A percentile compares a stretch with the other conserved stretches of the same genome.
Evolutionary conservation across 2,888 invertebrate species (phyloP).

Genomic region (Diogma glabrata): DNA sequence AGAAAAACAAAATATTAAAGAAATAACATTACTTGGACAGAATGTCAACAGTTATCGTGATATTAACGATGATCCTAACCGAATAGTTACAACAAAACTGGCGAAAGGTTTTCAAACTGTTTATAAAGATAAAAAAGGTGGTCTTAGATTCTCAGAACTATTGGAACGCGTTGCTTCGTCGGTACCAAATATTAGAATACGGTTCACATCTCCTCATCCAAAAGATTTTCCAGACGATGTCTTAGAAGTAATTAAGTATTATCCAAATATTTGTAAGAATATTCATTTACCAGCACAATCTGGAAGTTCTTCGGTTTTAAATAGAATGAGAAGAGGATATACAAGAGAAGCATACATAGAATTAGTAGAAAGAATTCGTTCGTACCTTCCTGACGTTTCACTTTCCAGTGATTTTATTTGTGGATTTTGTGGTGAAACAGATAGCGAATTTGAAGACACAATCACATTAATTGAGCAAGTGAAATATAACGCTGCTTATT

Average conservation of each 20-base stretch:
- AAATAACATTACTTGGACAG: slow-evolving; percentile 67
- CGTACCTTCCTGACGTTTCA: slow-evolving; percentile 56
- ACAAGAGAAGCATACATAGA: slow-evolving; percentile 57
- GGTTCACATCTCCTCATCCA: slow-evolving; percentile 93
- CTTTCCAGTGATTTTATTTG: slow-evolving; percentile 92
- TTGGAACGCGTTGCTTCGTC: slow-evolving; percentile 69
- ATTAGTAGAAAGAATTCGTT: slow-evolving; percentile 55
- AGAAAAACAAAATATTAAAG: slow-evolving; percentile 69
- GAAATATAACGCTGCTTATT: slow-evolving; percentile 70
- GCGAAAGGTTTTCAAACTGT: slow-evolving; percentile 78
- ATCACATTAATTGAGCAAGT: slow-evolving; percentile 62
- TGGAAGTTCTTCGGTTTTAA: slow-evolving; percentile 66
- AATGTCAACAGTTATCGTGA: slow-evolving; percentile 97
- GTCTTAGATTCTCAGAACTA: slow-evolving; percentile 74
- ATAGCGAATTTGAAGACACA: slow-evolving; percentile 80
- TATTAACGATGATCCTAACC: slow-evolving; percentile 35
- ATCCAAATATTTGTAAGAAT: slow-evolving; percentile 81
- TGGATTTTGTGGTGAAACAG: slow-evolving; percentile 94
- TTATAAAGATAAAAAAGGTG: slow-evolving; percentile 76
- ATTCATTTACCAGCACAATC: slow-evolving; percentile 93
- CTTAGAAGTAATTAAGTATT: slow-evolving; percentile 56
- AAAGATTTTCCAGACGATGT: slow-evolving; percentile 95
- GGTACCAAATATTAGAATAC: slow-evolving; percentile 80
- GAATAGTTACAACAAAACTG: slow-evolving; percentile 34
- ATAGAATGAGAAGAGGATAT: slow-evolving; percentile 87